Percentiles rank a stretch among this genome's conserved stretches.
phyloP scores from a whole-genome alignment of 1,140 invertebrate species.

The Varroa destructor region DNA sequence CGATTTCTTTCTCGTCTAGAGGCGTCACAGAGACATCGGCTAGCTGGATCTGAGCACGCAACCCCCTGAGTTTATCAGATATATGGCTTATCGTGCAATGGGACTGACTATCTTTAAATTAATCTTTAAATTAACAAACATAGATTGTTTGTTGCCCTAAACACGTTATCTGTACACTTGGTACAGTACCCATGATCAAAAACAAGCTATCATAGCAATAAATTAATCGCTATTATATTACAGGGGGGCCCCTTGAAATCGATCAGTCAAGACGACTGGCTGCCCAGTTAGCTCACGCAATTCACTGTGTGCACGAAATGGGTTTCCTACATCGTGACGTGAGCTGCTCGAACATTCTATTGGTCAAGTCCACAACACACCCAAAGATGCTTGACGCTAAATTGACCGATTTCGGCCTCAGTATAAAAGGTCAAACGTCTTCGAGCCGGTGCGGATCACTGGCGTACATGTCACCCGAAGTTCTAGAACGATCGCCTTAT shows the following conservation, averaged over 20 bases:
- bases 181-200: not conserved
- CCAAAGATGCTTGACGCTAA: constrained; percentile 14
- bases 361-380: not conserved
- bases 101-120: too few relatives aligned
- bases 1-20: too few relatives aligned
- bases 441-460: not conserved
- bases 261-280: not conserved
- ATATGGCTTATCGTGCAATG: too few relatives aligned
- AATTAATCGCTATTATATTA: not conserved
- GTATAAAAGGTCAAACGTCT: constrained; percentile 4
- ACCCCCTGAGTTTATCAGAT: too few relatives aligned
- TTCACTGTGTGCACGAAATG: constrained; percentile 28
- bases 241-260: not conserved
- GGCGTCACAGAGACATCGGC: too few relatives aligned
- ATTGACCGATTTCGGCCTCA: constrained; percentile 1
- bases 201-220: not conserved
- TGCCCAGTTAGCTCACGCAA: constrained; percentile 25
- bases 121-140: too few relatives aligned
- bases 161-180: too few relatives aligned
- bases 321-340: constrained; percentile 28
- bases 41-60: too few relatives aligned
- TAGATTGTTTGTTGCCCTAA: too few relatives aligned
- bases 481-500: not conserved
- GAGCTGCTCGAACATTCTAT: constrained; percentile 11
- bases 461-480: constrained; percentile 30